These are phyloP conservation scores for Gephyroberyx darwinii DNA, from an alignment of 2,797 vertebrate species.

Conservation along the genomic window DNA sequence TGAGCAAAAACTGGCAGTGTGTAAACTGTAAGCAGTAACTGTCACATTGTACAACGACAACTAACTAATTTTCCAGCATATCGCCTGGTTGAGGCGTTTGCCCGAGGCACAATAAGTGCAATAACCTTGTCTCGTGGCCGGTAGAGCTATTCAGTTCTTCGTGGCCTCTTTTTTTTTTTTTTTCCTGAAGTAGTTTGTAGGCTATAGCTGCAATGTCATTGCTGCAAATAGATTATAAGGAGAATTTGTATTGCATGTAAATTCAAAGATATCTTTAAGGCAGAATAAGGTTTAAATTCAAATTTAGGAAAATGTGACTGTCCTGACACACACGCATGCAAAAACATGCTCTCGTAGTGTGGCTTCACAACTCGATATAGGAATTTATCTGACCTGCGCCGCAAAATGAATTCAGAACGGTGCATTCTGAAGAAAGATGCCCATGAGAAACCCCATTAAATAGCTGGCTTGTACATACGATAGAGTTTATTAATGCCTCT, in stretches of 20 bases:
- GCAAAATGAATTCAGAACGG: not conserved
- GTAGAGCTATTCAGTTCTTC: too few species aligned
- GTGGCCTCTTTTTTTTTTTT: too few species aligned
- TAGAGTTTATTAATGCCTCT: not conserved
- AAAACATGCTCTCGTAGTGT: too few species aligned
- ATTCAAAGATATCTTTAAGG: too few species aligned
- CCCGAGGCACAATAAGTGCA: not conserved
- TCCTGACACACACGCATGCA: too few species aligned
- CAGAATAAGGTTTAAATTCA: too few species aligned
- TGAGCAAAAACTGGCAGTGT: not conserved
- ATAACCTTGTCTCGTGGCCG: too few species aligned
- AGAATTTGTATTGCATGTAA: not conserved
- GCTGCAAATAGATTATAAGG: not conserved
- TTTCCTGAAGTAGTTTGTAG: not conserved
- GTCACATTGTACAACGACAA: not conserved
- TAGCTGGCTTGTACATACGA: not conserved
- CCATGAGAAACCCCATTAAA: not conserved
- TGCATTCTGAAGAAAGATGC: not conserved
- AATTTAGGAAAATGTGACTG: too few species aligned
- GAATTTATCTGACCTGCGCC: too few species aligned
- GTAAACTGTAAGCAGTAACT: not conserved
- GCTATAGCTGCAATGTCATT: not conserved
- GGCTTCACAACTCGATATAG: too few species aligned
- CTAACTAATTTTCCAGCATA: not conserved
- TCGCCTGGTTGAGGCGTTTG: not conserved